Percentiles rank a stretch among this genome's conserved stretches.
These are phyloP conservation scores for Brachionus plicatilis DNA, from an alignment of 1,140 invertebrate species.

Conservation along the genomic window DNA sequence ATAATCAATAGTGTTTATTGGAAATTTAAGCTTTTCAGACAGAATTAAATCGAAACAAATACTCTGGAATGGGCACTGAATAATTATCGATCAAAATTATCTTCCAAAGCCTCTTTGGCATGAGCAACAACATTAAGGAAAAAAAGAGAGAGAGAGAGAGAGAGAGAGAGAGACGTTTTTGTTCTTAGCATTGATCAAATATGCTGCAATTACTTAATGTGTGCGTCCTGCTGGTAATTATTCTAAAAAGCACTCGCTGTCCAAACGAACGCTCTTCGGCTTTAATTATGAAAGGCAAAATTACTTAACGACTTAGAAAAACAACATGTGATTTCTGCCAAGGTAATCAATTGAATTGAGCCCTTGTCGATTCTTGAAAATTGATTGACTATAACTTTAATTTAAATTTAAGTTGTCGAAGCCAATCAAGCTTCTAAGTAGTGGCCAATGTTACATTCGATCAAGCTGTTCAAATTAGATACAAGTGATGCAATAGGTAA, in stretches of 20 bases:
- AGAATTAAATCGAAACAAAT: neutral
- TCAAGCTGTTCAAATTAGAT: constrained; percentile 12
- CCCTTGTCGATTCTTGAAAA: constrained; percentile 6
- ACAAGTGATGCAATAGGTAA: neutral
- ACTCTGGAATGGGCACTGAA: neutral
- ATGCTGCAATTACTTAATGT: neutral
- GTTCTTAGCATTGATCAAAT: neutral
- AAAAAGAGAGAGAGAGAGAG: too few species aligned
- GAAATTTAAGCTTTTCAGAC: neutral
- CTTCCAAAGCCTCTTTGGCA: neutral
- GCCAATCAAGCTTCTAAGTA: neutral
- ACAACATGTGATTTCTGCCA: constrained; percentile 4
- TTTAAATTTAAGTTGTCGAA: constrained; percentile 9
- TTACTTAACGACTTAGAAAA: constrained; percentile 28
- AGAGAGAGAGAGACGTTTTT: neutral
- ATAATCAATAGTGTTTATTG: neutral
- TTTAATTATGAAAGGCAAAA: constrained; percentile 7
- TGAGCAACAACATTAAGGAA: neutral
- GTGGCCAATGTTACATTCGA: neutral
- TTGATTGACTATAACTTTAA: neutral
- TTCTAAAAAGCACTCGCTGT: constrained; percentile 21
- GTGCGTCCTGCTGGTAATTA: neutral
- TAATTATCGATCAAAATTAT: neutral
- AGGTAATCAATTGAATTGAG: constrained; percentile 24
- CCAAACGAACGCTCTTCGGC: neutral